phyloP scores from a whole-genome alignment of 1,140 invertebrate species.

The Cydia pomonella region DNA sequence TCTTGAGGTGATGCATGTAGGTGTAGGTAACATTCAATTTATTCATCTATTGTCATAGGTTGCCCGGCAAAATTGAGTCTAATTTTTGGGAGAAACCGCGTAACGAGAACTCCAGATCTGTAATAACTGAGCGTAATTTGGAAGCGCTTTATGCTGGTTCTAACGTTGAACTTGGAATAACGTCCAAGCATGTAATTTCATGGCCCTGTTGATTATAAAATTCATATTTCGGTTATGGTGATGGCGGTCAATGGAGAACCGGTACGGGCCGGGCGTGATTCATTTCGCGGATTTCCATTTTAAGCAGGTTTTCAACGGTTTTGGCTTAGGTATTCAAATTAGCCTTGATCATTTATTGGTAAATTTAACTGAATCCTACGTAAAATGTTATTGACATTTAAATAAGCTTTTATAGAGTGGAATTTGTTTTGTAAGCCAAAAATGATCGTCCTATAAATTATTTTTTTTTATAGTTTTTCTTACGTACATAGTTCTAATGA shows the following conservation, averaged over 20 bases:
- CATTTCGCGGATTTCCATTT: constrained; percentile 24
- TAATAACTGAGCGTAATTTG: too few species aligned
- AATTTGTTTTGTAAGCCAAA: too few species aligned
- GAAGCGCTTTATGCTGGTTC: too few species aligned
- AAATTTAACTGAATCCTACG: not conserved
- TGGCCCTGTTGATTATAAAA: constrained; percentile 9
- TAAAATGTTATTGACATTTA: not conserved
- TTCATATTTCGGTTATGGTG: constrained; percentile 15
- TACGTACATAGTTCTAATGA: too few species aligned
- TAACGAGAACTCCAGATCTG: too few species aligned
- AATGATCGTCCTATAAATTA: too few species aligned
- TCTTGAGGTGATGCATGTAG: not conserved
- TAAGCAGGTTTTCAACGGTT: constrained; percentile 6
- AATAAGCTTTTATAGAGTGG: too few species aligned
- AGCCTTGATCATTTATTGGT: not conserved
- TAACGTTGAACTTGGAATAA: not conserved
- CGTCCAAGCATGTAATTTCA: not conserved
- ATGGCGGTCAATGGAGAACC: constrained; percentile 17
- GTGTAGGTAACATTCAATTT: not conserved
- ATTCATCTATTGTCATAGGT: not conserved
- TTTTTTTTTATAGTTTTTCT: too few species aligned
- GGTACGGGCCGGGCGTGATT: constrained; percentile 8
- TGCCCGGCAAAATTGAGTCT: not conserved
- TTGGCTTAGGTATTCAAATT: not conserved
- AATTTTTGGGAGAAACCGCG: not conserved